These are phyloP conservation scores for Liparis tanakae DNA, from an alignment of 2,797 vertebrate genomes.

Conservation along the genomic window DNA sequence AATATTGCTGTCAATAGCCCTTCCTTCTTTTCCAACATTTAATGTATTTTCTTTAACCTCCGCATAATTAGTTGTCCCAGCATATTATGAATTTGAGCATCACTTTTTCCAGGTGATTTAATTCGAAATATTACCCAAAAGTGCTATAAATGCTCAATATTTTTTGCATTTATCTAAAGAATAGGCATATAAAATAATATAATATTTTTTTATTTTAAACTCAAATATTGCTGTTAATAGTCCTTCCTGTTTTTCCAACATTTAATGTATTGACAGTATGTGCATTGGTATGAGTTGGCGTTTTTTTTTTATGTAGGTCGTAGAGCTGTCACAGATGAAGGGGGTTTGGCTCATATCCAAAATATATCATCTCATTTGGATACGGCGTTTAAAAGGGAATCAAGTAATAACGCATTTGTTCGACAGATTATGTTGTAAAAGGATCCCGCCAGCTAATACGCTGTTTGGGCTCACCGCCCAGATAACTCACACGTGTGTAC, in stretches of 20 bases:
- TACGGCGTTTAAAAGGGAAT: constrained; percentile 31
- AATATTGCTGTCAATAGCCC: neutral
- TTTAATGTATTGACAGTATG: neutral
- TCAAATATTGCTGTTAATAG: neutral
- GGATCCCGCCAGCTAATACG: constrained; percentile 5
- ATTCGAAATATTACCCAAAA: neutral
- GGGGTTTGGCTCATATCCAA: constrained; percentile 29
- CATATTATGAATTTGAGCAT: constrained; percentile 12
- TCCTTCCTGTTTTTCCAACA: neutral
- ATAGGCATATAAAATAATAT: constrained; percentile 16
- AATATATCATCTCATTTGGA: constrained; percentile 29
- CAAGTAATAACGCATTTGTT: constrained; percentile 34
- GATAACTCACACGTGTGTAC: constrained; percentile 19
- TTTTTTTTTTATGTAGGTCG: constrained; percentile 15
- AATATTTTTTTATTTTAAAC: too few species aligned
- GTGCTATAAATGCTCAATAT: constrained; percentile 6
- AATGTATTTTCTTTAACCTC: neutral
- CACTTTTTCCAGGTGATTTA: neutral
- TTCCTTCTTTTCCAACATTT: neutral
- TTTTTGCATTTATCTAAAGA: neutral
- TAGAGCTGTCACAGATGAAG: constrained; percentile 3
- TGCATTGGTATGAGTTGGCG: constrained; percentile 3
- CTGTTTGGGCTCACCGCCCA: constrained; percentile 40
- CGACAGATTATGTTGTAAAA: constrained; percentile 38
- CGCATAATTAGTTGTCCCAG: neutral